Conservation (phyloP, 2,888 invertebrate genomes). For the Drosophila percnosoma region DNA sequence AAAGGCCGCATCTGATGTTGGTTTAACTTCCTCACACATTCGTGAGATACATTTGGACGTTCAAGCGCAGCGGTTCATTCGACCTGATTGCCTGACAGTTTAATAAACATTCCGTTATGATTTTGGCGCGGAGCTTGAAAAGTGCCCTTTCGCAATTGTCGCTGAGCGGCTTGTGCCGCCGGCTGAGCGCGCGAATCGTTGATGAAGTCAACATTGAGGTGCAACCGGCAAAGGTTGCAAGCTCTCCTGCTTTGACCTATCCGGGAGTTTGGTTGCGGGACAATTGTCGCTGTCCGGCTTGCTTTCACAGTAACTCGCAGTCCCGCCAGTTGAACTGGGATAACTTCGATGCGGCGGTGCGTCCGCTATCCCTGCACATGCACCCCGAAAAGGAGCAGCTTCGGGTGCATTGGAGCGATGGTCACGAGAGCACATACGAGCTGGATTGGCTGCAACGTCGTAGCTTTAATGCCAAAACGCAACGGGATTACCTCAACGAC, state of each 20-base stretch:
- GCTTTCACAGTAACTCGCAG: conserved; percentile 88
- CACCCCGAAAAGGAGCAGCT: conserved; percentile 63
- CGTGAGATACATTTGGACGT: conserved; percentile 18
- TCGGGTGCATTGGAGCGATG: conserved; percentile 87
- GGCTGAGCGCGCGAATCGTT: conserved; percentile 68
- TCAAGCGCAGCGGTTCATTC: conserved; percentile 19
- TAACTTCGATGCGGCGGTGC: conserved; percentile 86
- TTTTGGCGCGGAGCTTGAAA: conserved; percentile 46
- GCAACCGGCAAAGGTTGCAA: conserved; percentile 16
- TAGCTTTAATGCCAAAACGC: conserved; percentile 86
- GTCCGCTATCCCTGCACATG: conserved; percentile 82
- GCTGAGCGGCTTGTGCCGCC: conserved; percentile 17
- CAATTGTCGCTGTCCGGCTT: conserved; percentile 89
- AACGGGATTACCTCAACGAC: conserved; percentile 85
- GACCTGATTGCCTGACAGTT: background rate
- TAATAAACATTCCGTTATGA: background rate
- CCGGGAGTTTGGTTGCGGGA: conserved; percentile 91
- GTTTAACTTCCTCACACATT: conserved; percentile 31
- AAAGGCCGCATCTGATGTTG: conserved; percentile 1
- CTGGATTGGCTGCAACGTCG: conserved; percentile 87
- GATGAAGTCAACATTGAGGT: conserved; percentile 69
- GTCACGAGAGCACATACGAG: conserved; percentile 87
- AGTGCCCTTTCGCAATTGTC: conserved; percentile 7
- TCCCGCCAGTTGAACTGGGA: conserved; percentile 88
- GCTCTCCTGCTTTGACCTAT: conserved; percentile 86